These are phyloP conservation scores for Zaprionus ornatus DNA, from an alignment of 1,140 invertebrate genomes.

Conservation along the genomic window DNA sequence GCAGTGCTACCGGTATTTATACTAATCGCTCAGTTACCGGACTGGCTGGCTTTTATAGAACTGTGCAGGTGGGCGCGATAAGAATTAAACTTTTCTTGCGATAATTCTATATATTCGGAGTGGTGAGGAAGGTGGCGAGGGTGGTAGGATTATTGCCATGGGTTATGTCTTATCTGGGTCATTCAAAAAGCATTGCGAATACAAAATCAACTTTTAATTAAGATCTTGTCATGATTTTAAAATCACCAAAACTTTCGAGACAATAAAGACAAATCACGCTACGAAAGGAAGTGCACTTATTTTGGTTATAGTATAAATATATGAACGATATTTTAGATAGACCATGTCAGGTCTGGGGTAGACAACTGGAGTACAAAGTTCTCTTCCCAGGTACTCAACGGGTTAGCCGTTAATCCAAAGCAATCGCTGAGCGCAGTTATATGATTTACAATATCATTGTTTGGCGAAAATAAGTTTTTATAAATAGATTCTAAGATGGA, in stretches of 20 bases:
- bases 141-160: slow-evolving; percentile 16
- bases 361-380: slow-evolving; percentile 1
- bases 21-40: slow-evolving; percentile 55
- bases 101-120: slow-evolving; percentile 29
- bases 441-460: slow-evolving; percentile 18
- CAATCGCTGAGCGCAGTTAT: neutral
- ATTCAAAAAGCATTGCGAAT: neutral
- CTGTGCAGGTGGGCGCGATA: slow-evolving; percentile 44
- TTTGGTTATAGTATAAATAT: slow-evolving; percentile 1
- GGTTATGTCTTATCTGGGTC: slow-evolving; percentile 31
- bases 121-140: neutral
- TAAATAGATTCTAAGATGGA: slow-evolving; percentile 25
- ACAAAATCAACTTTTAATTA: slow-evolving; percentile 49
- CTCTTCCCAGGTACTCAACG: neutral
- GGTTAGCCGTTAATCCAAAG: slow-evolving; percentile 14
- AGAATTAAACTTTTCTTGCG: slow-evolving; percentile 26
- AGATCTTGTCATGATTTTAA: slow-evolving; percentile 31
- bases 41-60: slow-evolving; percentile 72
- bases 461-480: slow-evolving; percentile 11
- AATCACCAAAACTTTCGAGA: neutral
- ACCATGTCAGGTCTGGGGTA: neutral
- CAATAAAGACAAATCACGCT: neutral
- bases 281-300: neutral
- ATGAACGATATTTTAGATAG: neutral
- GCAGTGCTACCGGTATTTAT: slow-evolving; percentile 67